Base-by-base conservation (phyloP, 1,140 invertebrate genomes). In the Heterodera schachtii region DNA sequence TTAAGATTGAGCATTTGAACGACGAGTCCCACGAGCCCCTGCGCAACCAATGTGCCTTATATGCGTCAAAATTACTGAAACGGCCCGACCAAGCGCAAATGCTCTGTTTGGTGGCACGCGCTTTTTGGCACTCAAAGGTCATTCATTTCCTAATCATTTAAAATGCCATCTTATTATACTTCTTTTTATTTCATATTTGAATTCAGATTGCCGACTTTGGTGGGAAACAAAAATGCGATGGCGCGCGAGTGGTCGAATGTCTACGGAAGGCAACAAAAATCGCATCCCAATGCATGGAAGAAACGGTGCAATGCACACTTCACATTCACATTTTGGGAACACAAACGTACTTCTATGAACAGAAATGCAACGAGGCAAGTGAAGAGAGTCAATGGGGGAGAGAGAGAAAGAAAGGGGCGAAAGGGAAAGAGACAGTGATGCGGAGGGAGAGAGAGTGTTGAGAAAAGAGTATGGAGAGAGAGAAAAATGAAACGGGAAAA, bases 11-110 rank as follows among this genome's bases (percentile, higher is more conserved):
- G 81, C 96, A 95, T 83, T 96, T 98, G 87, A 93, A 94, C 81
- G 95, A 97, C 84, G 97, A 99, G 89, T 98, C 98, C 90, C 95
- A 96, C n/a, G 95, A 97, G 86, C 96, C 97, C 0, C 92, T 99
- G 67, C 92, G 96, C 74, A 97, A 95, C 19, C 95, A 98, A 49
- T 84, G 88, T 75, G 87, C 86, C 52, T 57, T 90, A 13, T 87
- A 86, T 19, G 88, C 89, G 3, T 95, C 95, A 73, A 98, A 98
- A 91, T 91, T 99, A 73, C 92, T 99, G 1, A 97, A 98, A 91
- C 99, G 98, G 88, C 96, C 96, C 0, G 97, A 99, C 91, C 97
- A 99, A 88, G 97, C 96, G 87, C 92, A 96, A 75, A 96, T 89
- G 96, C 95, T 90, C 91, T 96, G 80, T 96, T 95, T 8, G 94